phyloP scores from a whole-genome alignment of 2,113 vertebrate species.

The Genyomyrus donnyi region DNA sequence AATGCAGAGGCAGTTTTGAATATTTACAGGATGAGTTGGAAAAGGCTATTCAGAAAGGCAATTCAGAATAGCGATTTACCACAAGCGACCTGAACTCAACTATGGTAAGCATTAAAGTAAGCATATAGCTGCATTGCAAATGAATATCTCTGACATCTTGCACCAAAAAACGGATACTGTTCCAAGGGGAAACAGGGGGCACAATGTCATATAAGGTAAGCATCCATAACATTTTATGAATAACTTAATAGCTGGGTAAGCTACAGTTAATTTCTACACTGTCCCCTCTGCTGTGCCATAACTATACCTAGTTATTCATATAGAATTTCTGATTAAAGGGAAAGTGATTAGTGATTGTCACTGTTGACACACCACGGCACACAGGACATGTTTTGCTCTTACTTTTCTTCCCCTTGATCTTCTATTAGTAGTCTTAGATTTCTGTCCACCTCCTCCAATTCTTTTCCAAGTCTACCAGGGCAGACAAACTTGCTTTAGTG shows the following conservation, averaged over 20 bases:
- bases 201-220: neutral
- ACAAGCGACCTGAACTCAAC: neutral
- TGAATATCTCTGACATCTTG: neutral
- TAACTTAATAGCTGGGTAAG: neutral
- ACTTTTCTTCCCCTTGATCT: slow-evolving; percentile 63
- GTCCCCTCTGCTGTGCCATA: neutral
- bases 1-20: neutral
- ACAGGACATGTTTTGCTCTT: slow-evolving; percentile 24
- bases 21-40: neutral
- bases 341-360: too few relatives aligned
- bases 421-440: slow-evolving; percentile 8
- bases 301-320: neutral
- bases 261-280: neutral
- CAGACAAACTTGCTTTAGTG: neutral
- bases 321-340: neutral
- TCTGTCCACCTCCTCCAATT: neutral
- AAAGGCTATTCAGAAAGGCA: neutral
- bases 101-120: neutral
- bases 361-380: too few relatives aligned
- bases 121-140: neutral
- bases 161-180: neutral
- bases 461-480: neutral
- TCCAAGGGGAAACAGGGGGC: neutral
- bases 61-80: neutral
- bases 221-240: too few relatives aligned